A percentile compares a stretch with the other conserved stretches of the same genome.
Conservation (phyloP, 2,797 vertebrate genomes). For the Gymnothorax javanicus region DNA sequence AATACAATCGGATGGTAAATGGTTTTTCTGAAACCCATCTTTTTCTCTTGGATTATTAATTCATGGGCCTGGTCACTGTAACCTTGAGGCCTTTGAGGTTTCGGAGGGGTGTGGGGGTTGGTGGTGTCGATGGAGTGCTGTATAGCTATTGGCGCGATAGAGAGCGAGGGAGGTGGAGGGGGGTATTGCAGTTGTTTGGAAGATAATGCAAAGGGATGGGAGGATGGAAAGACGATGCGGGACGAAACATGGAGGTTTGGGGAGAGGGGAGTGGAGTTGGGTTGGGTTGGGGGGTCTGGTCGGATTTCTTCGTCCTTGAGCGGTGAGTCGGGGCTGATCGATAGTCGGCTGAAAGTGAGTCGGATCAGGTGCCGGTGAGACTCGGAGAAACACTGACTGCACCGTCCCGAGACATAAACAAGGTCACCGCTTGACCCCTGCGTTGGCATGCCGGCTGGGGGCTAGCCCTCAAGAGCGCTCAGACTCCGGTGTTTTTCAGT, state of each 20-base stretch:
- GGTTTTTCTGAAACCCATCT: conserved; percentile 80
- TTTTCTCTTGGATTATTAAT: conserved; percentile 77
- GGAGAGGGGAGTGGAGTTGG: conserved; percentile 36
- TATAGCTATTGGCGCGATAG: conserved; percentile 44
- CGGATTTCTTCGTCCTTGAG: conserved; percentile 78
- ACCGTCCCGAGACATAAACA: conserved; percentile 68
- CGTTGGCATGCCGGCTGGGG: conserved; percentile 9
- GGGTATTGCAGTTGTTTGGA: conserved; percentile 24
- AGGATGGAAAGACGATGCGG: conserved; percentile 24
- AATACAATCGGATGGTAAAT: conserved; percentile 79
- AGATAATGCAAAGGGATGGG: conserved; percentile 32
- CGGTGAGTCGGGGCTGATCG: conserved; percentile 70
- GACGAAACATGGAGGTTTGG: neutral
- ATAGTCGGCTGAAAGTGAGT: conserved; percentile 70
- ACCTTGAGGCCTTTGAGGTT: conserved; percentile 68
- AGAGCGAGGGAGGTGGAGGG: conserved; percentile 42
- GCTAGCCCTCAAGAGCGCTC: neutral
- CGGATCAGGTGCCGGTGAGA: conserved; percentile 72
- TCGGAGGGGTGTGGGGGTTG: neutral
- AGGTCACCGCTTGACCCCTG: conserved; percentile 71
- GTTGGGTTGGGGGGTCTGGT: conserved; percentile 53
- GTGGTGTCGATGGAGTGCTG: conserved; percentile 14
- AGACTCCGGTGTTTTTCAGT: neutral
- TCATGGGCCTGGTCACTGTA: conserved; percentile 78
- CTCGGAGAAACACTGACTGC: conserved; percentile 58